These are phyloP conservation scores for Drosophila setifemur DNA, from an alignment of 1,140 invertebrate species.

Conservation along the genomic window DNA sequence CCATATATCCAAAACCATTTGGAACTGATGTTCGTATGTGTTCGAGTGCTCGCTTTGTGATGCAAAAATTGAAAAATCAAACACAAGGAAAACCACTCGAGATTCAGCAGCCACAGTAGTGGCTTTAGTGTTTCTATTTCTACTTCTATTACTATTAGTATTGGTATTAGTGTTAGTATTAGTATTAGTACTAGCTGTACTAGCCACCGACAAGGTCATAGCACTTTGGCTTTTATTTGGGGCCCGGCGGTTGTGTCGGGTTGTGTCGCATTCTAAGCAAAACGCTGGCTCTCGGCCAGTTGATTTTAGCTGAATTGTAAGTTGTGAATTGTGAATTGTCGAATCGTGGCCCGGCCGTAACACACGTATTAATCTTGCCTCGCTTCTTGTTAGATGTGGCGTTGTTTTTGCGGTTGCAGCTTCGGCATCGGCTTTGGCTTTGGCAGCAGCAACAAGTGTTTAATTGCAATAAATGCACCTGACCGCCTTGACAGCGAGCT, in stretches of 20 bases:
- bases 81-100: conserved; percentile 78
- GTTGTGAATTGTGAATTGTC: conserved; percentile 23
- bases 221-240: conserved; percentile 72
- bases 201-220: conserved; percentile 67
- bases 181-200: not conserved
- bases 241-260: conserved; percentile 58
- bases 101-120: conserved; percentile 36
- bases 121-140: too few relatives aligned
- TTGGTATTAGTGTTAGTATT: conserved; percentile 7
- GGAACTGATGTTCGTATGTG: not conserved
- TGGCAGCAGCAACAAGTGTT: conserved; percentile 73
- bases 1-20: too few relatives aligned
- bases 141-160: too few relatives aligned
- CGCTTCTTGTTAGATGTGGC: conserved; percentile 66
- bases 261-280: conserved; percentile 56
- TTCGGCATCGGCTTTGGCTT: conserved; percentile 41
- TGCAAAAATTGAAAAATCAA: conserved; percentile 75
- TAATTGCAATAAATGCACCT: conserved; percentile 80
- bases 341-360: conserved; percentile 52
- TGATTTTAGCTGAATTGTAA: conserved; percentile 23
- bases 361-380: conserved; percentile 39
- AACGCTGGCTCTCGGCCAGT: conserved; percentile 32
- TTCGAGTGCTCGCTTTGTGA: conserved; percentile 45
- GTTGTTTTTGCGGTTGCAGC: conserved; percentile 54
- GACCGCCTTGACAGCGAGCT: conserved; percentile 64